Evolutionary conservation across 2,888 invertebrate species (phyloP).

Genomic region (Macrosiphum euphorbiae): DNA sequence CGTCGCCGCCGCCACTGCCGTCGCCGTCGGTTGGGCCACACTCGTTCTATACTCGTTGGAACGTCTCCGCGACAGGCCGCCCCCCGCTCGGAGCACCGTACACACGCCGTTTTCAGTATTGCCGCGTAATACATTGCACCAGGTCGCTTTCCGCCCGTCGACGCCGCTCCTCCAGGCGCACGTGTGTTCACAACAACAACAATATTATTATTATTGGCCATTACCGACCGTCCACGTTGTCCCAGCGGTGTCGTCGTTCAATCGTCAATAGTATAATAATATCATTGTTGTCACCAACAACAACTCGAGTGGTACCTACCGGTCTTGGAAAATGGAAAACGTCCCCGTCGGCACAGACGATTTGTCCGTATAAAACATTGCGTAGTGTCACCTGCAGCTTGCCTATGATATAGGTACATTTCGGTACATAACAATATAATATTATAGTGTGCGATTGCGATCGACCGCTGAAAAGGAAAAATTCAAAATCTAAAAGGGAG

Average conservation of each 20-base stretch:
- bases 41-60: conserved; percentile 49
- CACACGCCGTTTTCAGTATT: conserved; percentile 41
- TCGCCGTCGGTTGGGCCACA: background rate
- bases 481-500: background rate
- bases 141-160: background rate
- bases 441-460: background rate
- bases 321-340: background rate
- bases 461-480: background rate
- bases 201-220: background rate
- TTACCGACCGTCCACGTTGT: too few species aligned
- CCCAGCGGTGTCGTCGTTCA: background rate
- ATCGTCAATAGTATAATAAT: background rate
- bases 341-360: background rate
- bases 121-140: conserved; percentile 23
- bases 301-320: too few species aligned
- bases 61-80: conserved; percentile 53
- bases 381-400: too few species aligned
- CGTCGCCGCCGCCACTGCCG: background rate
- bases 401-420: background rate
- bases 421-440: background rate
- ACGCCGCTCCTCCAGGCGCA: background rate
- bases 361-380: background rate
- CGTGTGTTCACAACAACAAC: background rate
- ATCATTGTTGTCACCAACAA: too few species aligned
- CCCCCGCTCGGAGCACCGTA: conserved; percentile 4